Evolutionary conservation across 2,888 invertebrate species (phyloP).

Genomic region (Cactoblastis cactorum): DNA sequence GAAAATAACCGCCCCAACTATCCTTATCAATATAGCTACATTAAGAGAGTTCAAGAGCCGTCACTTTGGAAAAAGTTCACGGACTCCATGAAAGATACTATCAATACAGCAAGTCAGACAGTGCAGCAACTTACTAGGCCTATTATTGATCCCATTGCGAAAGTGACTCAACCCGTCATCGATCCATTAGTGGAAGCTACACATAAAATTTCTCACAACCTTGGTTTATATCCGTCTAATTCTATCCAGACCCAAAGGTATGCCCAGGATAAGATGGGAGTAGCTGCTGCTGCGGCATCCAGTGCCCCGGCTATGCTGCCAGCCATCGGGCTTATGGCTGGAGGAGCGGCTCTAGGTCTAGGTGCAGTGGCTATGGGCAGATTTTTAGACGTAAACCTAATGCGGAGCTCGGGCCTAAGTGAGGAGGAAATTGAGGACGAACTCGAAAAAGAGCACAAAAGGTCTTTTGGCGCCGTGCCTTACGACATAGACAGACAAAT

Average conservation of each 20-base stretch:
- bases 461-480: conserved; percentile 62
- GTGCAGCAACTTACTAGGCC: conserved; percentile 83
- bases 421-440: conserved; percentile 61
- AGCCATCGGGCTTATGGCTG: conserved; percentile 87
- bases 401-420: conserved; percentile 73
- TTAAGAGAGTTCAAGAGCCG: conserved; percentile 78
- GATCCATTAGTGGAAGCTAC: conserved; percentile 89
- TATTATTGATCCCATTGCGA: conserved; percentile 79
- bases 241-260: conserved; percentile 66
- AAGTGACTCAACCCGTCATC: conserved; percentile 81
- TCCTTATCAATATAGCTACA: conserved; percentile 81
- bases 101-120: conserved; percentile 84
- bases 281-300: conserved; percentile 70
- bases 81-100: conserved; percentile 85
- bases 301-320: conserved; percentile 84
- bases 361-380: conserved; percentile 89
- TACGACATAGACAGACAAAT: conserved; percentile 68
- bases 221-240: conserved; percentile 80
- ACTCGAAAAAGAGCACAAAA: conserved; percentile 77
- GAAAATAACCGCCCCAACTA: conserved; percentile 70
- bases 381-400: conserved; percentile 82
- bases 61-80: conserved; percentile 87
- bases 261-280: conserved; percentile 83
- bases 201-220: conserved; percentile 87
- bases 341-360: conserved; percentile 90